Percentiles rank a stretch among this genome's conserved stretches.
Evolutionary conservation across 2,797 vertebrate genomes (phyloP).

Genomic region (Ibycter americanus): DNA sequence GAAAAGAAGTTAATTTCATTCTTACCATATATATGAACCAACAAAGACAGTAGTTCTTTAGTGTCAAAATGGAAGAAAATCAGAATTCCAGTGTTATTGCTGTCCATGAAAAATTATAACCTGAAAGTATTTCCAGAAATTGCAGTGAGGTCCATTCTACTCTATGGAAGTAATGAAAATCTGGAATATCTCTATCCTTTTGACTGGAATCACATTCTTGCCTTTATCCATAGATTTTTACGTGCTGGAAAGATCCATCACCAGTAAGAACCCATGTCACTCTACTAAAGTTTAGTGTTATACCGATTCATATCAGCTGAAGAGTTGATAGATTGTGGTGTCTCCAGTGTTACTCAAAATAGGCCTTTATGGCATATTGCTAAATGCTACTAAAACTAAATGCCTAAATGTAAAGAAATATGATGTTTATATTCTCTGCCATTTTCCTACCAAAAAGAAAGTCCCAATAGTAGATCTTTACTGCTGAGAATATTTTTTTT

Average conservation of each 20-base stretch:
- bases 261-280: background rate
- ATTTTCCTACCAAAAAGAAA: background rate
- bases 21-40: background rate
- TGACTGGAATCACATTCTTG: background rate
- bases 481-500: background rate
- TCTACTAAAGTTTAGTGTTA: background rate
- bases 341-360: background rate
- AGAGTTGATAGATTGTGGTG: background rate
- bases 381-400: background rate
- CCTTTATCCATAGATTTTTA: background rate
- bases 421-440: background rate
- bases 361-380: background rate
- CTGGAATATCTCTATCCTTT: background rate
- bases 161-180: background rate
- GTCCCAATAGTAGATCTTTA: background rate
- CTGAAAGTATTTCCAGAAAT: background rate
- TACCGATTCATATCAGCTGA: background rate
- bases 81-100: background rate
- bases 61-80: background rate
- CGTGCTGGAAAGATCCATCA: background rate
- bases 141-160: background rate
- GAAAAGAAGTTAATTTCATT: background rate
- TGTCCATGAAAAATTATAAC: background rate
- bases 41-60: background rate
- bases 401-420: background rate